Evolutionary conservation across 2,888 invertebrate genomes (phyloP).

Genomic region (Dysmachus trigonus): DNA sequence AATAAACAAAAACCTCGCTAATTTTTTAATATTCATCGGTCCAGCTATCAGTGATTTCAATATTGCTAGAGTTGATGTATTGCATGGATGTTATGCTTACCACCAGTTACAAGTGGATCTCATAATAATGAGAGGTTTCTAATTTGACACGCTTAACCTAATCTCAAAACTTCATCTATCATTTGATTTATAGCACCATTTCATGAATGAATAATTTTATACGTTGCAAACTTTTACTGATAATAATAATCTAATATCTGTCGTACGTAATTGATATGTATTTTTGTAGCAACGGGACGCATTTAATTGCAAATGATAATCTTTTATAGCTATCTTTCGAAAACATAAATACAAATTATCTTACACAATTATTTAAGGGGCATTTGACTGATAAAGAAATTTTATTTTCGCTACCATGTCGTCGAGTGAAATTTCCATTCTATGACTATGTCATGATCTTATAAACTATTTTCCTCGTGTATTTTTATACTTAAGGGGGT

Average conservation of each 20-base stretch:
- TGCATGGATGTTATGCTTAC: too few species aligned
- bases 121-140: too few species aligned
- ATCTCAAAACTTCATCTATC: background rate
- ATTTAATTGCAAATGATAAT: background rate
- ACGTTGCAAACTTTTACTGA: background rate
- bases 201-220: background rate
- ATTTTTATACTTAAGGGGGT: too few species aligned
- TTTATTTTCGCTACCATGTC: background rate
- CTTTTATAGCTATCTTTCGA: background rate
- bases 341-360: background rate
- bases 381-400: background rate
- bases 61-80: too few species aligned
- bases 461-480: background rate
- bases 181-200: background rate
- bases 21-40: too few species aligned
- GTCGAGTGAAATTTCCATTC: background rate
- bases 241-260: background rate
- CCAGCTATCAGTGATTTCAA: too few species aligned
- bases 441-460: background rate
- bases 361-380: background rate
- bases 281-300: background rate
- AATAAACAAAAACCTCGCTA: too few species aligned
- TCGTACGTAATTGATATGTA: background rate
- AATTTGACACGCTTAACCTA: too few species aligned
- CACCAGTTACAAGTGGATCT: too few species aligned